Evolutionary conservation across 2,113 vertebrate genomes (phyloP), one percentile per base, ranked within the genome.

Genomic region (Triplophysa dalaica): DNA sequence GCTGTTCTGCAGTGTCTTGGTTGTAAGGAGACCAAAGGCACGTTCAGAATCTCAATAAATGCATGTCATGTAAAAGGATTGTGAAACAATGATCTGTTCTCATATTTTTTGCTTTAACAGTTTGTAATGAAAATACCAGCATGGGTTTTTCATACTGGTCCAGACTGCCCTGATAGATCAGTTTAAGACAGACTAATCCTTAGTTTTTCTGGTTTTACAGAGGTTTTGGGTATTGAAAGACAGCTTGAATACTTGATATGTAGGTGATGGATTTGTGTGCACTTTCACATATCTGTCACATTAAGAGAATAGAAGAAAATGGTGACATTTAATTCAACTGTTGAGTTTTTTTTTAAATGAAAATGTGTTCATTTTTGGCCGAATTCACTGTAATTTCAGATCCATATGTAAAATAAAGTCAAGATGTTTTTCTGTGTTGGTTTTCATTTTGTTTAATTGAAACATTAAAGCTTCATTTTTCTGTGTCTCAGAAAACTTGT

Each of bases 401-500:
- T 83, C 73, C 69, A 77, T 81, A 69, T 88, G 75, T 81, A 79
- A 84, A 89, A 85, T 85, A 79, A 90, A 89, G 85, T 82, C 82
- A 75, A 73, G 60, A 87, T 78, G 83, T 86, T 81, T 85, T 84
- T 69, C 10, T 81, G 50, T 61, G 41, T 52, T 45, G 9, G 56
- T 77, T 52, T 67, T 62, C 70, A 17, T 68, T 19, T 65, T 58
- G 6, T 17, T 0, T 54, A 10, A 54, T 8, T 22, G n/a, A 29
- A 38, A 38, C 5, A 38, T 38, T 38, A 38, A 7, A 38, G 33
- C 33, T 38, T 38, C 33, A 38, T 38, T 38, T 38, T 38, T 38
- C 5, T 38, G 33, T 70, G 24, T 54, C 4, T 70, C 4, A 33
- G 4, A 8, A 70, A 54, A 70, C 4, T 26, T 54, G n/a, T n/a